These are phyloP conservation scores for Micromussa lordhowensis DNA, from an alignment of 92 coral and sea anemone genomes.

Conservation along the genomic window DNA sequence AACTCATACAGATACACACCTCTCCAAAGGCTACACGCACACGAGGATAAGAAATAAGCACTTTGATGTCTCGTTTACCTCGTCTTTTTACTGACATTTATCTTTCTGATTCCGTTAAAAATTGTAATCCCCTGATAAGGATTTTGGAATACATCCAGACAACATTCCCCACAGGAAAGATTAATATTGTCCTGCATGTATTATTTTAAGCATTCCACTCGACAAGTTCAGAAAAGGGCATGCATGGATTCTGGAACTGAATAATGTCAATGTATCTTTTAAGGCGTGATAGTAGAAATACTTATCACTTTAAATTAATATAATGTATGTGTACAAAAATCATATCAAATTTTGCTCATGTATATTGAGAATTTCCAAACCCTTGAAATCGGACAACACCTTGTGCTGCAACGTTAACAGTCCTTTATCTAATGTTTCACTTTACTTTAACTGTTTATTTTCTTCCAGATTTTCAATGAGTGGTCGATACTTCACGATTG, in stretches of 20 bases:
- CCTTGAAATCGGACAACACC: background rate
- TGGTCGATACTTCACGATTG: no score
- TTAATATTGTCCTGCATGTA: background rate
- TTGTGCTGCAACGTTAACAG: background rate
- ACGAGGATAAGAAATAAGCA: no score
- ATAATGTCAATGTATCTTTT: background rate
- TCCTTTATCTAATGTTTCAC: background rate
- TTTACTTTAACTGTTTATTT: background rate
- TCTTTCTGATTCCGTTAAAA: no score
- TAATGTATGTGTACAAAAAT: background rate
- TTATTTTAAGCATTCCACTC: background rate
- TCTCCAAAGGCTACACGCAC: no score
- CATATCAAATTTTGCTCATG: background rate
- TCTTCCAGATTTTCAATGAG: background rate
- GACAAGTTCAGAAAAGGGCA: background rate
- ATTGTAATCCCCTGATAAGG: background rate
- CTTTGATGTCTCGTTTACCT: background rate
- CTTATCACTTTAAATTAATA: background rate
- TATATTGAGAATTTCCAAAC: background rate
- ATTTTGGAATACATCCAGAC: background rate
- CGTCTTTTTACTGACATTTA: background rate
- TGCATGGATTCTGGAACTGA: background rate
- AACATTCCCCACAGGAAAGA: background rate
- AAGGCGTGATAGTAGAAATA: background rate
- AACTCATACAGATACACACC: no score